Conservation (phyloP, 2,888 invertebrate species). For the Pocota personata region DNA sequence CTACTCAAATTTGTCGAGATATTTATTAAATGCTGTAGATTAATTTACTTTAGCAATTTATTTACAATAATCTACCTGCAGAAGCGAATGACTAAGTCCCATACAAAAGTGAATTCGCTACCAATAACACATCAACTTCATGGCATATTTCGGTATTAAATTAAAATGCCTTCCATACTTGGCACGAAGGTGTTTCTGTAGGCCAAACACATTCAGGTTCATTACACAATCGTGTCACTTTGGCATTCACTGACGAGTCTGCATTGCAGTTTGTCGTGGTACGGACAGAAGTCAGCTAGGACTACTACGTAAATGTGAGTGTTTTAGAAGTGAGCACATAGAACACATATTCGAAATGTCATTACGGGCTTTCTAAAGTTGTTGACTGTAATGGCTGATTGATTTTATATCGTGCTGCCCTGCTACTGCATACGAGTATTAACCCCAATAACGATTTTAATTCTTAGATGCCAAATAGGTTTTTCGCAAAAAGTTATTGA, state of each 20-base stretch:
- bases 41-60: not conserved
- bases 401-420: constrained; percentile 22
- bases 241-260: constrained; percentile 45
- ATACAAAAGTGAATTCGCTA: not conserved
- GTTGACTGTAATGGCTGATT: constrained; percentile 33
- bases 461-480: not conserved
- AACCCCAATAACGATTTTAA: not conserved
- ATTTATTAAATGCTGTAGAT: not conserved
- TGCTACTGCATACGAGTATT: constrained; percentile 6
- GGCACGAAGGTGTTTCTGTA: constrained; percentile 57
- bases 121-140: not conserved
- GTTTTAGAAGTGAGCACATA: constrained; percentile 8
- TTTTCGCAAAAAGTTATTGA: not conserved
- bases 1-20: not conserved
- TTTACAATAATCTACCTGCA: not conserved
- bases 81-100: not conserved
- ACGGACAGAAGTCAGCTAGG: constrained; percentile 9
- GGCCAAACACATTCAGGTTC: constrained; percentile 67
- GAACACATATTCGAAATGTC: constrained; percentile 3
- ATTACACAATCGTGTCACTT: constrained; percentile 69
- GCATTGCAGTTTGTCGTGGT: constrained; percentile 45
- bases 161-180: constrained; percentile 54
- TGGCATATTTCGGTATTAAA: constrained; percentile 24
- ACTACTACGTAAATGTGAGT: not conserved
- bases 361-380: constrained; percentile 15